Evolutionary conservation across 2,888 invertebrate species (phyloP).

Genomic region (Eupsilia transversa): DNA sequence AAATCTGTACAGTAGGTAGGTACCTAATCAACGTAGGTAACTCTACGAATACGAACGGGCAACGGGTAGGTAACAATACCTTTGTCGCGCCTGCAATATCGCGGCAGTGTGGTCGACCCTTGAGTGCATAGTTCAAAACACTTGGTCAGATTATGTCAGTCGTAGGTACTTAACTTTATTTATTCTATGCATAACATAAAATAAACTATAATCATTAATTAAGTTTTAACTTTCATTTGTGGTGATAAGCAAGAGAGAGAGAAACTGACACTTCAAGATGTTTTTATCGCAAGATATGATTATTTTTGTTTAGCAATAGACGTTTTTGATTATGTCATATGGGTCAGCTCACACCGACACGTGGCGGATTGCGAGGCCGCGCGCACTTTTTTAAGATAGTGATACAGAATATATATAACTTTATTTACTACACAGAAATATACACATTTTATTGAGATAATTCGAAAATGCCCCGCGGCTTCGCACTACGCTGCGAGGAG

Average conservation of each 20-base stretch:
- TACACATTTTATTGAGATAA: no score
- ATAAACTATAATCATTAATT: neutral
- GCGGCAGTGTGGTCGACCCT: no score
- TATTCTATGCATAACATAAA: neutral
- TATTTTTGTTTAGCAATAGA: neutral
- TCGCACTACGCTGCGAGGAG: no score
- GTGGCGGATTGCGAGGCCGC: no score
- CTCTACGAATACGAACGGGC: neutral
- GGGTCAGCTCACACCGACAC: no score
- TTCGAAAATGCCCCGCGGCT: no score
- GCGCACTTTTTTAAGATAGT: no score
- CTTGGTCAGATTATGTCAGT: neutral
- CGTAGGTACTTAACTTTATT: neutral
- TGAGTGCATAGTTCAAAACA: constrained; percentile 1
- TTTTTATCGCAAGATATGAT: neutral
- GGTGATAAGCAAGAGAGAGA: neutral
- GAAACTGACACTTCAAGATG: neutral
- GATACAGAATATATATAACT: no score
- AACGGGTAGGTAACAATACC: no score
- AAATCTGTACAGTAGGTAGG: neutral
- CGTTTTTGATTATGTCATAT: neutral
- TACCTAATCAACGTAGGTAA: no score
- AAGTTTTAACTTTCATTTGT: neutral
- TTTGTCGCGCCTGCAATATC: no score
- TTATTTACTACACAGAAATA: no score